phyloP scores from a whole-genome alignment of 2,888 invertebrate genomes.

The Gymnosoma rotundatum region DNA sequence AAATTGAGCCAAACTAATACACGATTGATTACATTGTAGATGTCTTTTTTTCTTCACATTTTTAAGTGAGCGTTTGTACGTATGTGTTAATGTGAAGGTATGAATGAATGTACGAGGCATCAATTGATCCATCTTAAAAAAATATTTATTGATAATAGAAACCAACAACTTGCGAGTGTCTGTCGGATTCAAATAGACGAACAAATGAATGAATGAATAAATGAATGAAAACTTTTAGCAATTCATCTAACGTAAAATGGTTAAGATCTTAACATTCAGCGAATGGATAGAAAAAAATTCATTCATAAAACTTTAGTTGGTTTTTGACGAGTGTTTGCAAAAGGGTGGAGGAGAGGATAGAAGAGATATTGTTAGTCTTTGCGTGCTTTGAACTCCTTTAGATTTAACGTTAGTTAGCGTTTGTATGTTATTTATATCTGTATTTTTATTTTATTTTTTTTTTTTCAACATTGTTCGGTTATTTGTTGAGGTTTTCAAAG shows the following conservation, averaged over 20 bases:
- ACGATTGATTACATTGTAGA: background rate
- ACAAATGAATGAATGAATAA: constrained; percentile 26
- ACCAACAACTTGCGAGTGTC: constrained; percentile 26
- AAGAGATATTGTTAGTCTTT: background rate
- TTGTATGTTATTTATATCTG: constrained; percentile 17
- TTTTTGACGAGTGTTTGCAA: background rate
- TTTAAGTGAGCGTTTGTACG: too few relatives aligned
- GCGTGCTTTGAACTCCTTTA: constrained; percentile 65
- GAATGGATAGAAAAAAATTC: constrained; percentile 48
- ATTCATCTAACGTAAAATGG: constrained; percentile 78
- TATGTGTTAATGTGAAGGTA: background rate
- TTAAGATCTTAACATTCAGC: constrained; percentile 32
- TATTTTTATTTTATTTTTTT: background rate
- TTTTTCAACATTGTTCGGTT: constrained; percentile 40
- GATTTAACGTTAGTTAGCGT: constrained; percentile 30
- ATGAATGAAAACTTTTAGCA: constrained; percentile 71
- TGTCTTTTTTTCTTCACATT: too few relatives aligned
- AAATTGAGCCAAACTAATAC: constrained; percentile 36
- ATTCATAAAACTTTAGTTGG: constrained; percentile 64
- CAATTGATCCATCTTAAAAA: constrained; percentile 27
- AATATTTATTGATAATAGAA: constrained; percentile 58
- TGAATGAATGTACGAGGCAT: constrained; percentile 21
- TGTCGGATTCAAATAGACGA: constrained; percentile 1
- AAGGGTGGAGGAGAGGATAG: background rate
- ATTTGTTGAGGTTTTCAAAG: constrained; percentile 61